Evolutionary conservation across 2,888 invertebrate genomes (phyloP).

Genomic region (Candidula unifasciata): DNA sequence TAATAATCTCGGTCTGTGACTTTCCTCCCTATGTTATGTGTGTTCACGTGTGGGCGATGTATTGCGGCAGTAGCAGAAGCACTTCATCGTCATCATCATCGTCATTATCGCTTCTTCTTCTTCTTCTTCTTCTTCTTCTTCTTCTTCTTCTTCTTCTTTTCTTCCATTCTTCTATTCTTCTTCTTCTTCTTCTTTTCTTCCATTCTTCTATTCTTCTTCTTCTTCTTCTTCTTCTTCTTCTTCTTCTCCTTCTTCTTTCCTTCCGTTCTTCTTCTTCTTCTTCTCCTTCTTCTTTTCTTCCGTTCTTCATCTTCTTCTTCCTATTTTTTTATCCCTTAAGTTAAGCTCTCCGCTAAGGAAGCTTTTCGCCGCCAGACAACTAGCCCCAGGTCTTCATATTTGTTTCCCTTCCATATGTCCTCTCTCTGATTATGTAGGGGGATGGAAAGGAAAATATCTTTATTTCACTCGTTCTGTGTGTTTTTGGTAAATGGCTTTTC

Average conservation of each 20-base stretch:
- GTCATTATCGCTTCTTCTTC: not conserved
- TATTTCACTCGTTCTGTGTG: too few relatives aligned
- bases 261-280: not conserved
- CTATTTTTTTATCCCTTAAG: not conserved
- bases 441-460: too few relatives aligned
- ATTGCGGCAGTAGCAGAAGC: too few relatives aligned
- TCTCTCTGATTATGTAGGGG: too few relatives aligned
- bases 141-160: not conserved
- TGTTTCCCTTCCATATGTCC: too few relatives aligned
- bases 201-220: not conserved
- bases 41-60: too few relatives aligned
- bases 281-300: not conserved
- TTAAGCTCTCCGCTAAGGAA: too few relatives aligned
- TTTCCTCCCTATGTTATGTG: too few relatives aligned
- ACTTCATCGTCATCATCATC: not conserved
- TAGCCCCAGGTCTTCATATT: too few relatives aligned
- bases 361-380: too few relatives aligned
- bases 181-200: not conserved
- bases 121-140: conserved; percentile 8
- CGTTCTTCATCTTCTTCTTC: not conserved
- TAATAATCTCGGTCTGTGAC: not conserved
- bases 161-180: not conserved
- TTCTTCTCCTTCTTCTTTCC: not conserved
- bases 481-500: too few relatives aligned
- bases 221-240: conserved; percentile 8